These are phyloP conservation scores for Tychaedon coryphoeus DNA, from an alignment of 2,113 vertebrate species.

Conservation along the genomic window DNA sequence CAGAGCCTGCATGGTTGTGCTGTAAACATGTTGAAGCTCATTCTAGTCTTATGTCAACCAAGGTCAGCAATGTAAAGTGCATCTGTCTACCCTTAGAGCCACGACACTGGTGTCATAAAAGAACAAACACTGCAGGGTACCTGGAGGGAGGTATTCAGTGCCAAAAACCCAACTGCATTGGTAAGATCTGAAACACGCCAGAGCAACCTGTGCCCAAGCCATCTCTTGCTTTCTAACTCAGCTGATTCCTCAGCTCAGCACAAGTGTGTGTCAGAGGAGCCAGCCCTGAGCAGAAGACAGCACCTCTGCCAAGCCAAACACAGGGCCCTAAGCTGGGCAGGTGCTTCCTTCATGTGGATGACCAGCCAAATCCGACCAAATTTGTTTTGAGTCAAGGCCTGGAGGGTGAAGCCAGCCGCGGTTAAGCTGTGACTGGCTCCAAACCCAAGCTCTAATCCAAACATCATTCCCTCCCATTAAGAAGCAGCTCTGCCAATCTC, in stretches of 20 bases:
- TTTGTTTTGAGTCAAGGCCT: slow-evolving; percentile 22
- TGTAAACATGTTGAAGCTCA: neutral
- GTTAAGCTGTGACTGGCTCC: neutral
- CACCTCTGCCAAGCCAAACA: slow-evolving; percentile 25
- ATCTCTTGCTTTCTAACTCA: neutral
- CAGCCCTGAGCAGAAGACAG: neutral
- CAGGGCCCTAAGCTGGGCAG: neutral
- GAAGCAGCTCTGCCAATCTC: neutral
- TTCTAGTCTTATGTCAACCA: neutral
- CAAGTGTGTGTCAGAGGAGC: neutral
- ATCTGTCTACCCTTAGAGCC: neutral
- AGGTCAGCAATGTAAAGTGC: neutral
- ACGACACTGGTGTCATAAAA: neutral
- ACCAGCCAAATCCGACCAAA: slow-evolving; percentile 14
- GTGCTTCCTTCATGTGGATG: neutral
- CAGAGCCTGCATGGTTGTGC: neutral
- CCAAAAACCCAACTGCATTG: neutral
- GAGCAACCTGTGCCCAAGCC: neutral
- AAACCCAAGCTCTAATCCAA: slow-evolving; percentile 6
- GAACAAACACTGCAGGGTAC: neutral
- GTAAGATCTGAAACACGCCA: neutral
- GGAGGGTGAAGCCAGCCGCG: neutral
- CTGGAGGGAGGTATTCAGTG: neutral
- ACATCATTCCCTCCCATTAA: neutral
- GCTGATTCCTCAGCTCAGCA: neutral